phyloP scores from a whole-genome alignment of 1,140 invertebrate species.

The Pseudomyrmex gracilis region DNA sequence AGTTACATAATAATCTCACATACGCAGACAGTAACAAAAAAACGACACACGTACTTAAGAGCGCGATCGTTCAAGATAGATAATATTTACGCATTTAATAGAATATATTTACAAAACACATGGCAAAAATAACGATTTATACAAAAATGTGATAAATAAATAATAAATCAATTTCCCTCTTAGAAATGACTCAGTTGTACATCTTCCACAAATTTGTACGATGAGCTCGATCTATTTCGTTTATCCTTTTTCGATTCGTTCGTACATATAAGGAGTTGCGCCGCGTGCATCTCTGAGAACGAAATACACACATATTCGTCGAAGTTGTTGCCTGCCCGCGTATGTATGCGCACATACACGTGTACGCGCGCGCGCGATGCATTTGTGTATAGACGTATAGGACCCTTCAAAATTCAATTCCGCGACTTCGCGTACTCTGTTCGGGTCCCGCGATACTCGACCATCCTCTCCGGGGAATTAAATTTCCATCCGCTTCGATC shows the following conservation, averaged over 20 bases:
- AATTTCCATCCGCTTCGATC: constrained; percentile 71
- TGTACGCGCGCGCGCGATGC: not conserved
- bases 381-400: constrained; percentile 15
- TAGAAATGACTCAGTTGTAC: not conserved
- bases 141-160: no score
- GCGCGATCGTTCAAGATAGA: no score
- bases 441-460: constrained; percentile 53
- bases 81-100: not conserved
- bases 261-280: constrained; percentile 11
- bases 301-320: constrained; percentile 10
- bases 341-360: not conserved
- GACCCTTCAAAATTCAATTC: constrained; percentile 70
- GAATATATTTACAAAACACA: not conserved
- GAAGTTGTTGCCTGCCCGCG: constrained; percentile 8
- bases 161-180: not conserved
- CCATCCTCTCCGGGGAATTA: constrained; percentile 67
- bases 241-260: constrained; percentile 37
- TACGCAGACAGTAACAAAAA: no score
- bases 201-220: constrained; percentile 23
- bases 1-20: no score
- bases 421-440: constrained; percentile 43
- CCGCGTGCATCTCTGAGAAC: constrained; percentile 23
- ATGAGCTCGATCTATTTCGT: constrained; percentile 36
- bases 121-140: not conserved
- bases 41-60: no score